Evolutionary conservation across 1,140 invertebrate genomes (phyloP).

Genomic region (Drosophila parvula): DNA sequence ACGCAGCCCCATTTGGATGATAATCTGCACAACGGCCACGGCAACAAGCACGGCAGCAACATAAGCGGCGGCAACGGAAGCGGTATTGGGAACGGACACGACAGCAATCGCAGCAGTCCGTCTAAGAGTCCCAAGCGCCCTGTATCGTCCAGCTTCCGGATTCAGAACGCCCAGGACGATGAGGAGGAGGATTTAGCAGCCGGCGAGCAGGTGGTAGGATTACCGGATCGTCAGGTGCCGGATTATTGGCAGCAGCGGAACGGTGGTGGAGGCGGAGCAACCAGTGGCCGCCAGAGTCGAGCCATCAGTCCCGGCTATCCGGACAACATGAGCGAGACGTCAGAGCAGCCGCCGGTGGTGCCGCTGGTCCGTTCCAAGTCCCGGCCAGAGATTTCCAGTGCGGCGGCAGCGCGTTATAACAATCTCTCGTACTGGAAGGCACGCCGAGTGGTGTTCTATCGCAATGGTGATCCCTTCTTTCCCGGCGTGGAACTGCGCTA

Average conservation of each 20-base stretch:
- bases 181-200: slow-evolving; percentile 68
- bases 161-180: slow-evolving; percentile 60
- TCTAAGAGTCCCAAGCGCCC: slow-evolving; percentile 57
- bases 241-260: slow-evolving; percentile 79
- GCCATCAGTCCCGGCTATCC: slow-evolving; percentile 69
- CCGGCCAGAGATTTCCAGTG: slow-evolving; percentile 80
- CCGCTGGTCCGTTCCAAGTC: slow-evolving; percentile 81
- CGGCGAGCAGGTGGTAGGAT: slow-evolving; percentile 47
- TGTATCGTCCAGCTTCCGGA: slow-evolving; percentile 63
- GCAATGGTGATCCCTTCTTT: slow-evolving; percentile 96
- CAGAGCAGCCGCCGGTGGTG: slow-evolving; percentile 80
- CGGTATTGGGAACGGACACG: slow-evolving; percentile 27
- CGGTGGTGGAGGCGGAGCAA: slow-evolving; percentile 45
- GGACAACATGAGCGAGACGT: slow-evolving; percentile 84
- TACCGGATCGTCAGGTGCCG: slow-evolving; percentile 40
- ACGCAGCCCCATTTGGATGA: slow-evolving; percentile 72
- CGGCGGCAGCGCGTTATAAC: slow-evolving; percentile 87
- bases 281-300: slow-evolving; percentile 69
- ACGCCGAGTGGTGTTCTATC: slow-evolving; percentile 93
- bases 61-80: slow-evolving; percentile 30
- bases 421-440: slow-evolving; percentile 94
- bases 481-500: slow-evolving; percentile 95
- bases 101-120: slow-evolving; percentile 64
- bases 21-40: slow-evolving; percentile 60
- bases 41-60: slow-evolving; percentile 36